These are phyloP conservation scores for Sinocyclocheilus rhinocerous DNA, from an alignment of 2,113 vertebrate species.

Conservation along the genomic window DNA sequence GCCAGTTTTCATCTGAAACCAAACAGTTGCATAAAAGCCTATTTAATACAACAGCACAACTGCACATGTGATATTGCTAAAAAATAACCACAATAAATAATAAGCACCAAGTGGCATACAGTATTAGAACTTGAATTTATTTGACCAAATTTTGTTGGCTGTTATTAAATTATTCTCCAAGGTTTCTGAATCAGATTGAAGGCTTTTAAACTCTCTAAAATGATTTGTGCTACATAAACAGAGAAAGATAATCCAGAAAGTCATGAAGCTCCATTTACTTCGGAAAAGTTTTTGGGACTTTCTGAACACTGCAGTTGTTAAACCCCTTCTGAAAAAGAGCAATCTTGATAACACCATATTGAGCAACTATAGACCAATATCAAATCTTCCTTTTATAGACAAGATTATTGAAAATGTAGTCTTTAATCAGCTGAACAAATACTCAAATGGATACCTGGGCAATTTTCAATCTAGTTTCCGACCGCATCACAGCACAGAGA, in stretches of 20 bases:
- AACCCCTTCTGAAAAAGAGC: no score
- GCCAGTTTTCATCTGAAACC: background rate
- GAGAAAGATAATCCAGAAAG: slow-evolving; percentile 58
- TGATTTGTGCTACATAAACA: slow-evolving; percentile 54
- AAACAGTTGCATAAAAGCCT: background rate
- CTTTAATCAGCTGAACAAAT: no score
- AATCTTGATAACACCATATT: no score
- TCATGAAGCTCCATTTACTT: slow-evolving; percentile 45
- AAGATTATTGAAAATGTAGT: no score
- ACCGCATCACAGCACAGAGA: no score
- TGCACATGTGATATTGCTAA: background rate
- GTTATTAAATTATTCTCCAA: slow-evolving; percentile 28
- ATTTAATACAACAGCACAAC: background rate
- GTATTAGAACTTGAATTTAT: background rate
- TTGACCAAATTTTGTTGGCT: slow-evolving; percentile 12
- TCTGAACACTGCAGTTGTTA: no score
- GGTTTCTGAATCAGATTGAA: slow-evolving; percentile 37
- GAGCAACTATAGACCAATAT: no score
- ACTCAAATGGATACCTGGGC: no score
- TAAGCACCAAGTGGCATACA: background rate
- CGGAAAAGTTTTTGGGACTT: no score
- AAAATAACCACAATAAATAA: background rate
- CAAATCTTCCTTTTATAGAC: no score
- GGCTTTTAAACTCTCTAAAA: slow-evolving; percentile 56
- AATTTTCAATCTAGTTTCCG: no score